Percentiles rank a stretch among this genome's conserved stretches.
phyloP scores from a whole-genome alignment of 2,888 invertebrate genomes.

The Andricus curvator region DNA sequence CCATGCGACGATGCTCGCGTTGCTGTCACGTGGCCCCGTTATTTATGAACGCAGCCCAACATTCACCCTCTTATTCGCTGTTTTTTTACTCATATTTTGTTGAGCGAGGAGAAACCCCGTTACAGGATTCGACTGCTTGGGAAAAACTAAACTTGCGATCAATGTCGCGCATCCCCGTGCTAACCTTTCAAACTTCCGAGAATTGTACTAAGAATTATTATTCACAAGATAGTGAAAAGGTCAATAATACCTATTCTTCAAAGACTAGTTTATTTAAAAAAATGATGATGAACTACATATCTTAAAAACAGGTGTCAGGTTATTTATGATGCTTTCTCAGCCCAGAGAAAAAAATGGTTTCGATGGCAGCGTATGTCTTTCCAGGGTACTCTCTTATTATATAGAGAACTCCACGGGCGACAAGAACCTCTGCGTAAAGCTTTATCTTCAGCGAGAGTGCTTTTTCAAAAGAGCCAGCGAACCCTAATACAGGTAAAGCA shows the following conservation, averaged over 20 bases:
- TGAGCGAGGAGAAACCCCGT: conserved; percentile 58
- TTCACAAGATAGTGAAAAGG: neutral
- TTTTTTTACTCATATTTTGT: conserved; percentile 70
- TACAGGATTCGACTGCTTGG: conserved; percentile 53
- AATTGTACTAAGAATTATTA: neutral
- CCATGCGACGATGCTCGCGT: conserved; percentile 23
- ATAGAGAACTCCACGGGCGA: conserved; percentile 2
- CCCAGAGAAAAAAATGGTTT: conserved; percentile 51
- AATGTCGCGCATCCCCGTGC: neutral
- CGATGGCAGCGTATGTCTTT: neutral
- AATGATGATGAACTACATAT: no score
- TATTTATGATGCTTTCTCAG: conserved; percentile 69
- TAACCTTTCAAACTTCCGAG: neutral
- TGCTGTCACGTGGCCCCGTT: conserved; percentile 69
- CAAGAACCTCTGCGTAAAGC: neutral
- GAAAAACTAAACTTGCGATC: conserved; percentile 26
- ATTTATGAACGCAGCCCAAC: conserved; percentile 70
- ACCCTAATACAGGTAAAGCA: conserved; percentile 26
- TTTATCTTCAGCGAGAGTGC: conserved; percentile 29
- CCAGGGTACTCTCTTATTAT: conserved; percentile 12
- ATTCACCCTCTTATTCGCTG: conserved; percentile 73
- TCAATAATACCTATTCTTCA: neutral
- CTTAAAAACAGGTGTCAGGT: conserved; percentile 44
- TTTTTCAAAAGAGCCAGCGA: conserved; percentile 28
- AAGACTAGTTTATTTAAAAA: no score